Conservation (phyloP, 53 echinoderm and acorn worm genomes). For the Glandiceps talaboti region DNA sequence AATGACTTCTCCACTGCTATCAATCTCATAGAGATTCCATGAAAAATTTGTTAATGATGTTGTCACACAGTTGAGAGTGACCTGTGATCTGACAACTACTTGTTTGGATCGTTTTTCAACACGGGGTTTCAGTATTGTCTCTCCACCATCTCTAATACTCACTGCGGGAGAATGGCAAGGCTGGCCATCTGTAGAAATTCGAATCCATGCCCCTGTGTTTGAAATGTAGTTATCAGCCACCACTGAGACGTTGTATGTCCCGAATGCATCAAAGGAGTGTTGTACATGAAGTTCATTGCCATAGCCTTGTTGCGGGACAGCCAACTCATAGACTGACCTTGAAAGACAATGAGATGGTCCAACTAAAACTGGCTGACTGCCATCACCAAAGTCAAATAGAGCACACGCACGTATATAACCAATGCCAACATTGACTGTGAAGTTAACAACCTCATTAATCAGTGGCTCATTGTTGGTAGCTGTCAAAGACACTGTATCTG, state of each 20-base stretch:
- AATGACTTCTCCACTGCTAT: neutral
- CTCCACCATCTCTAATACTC: neutral
- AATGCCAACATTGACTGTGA: constrained; percentile 19
- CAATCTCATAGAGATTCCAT: constrained; percentile 6
- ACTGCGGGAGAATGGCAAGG: neutral
- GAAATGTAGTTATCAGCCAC: constrained; percentile 15
- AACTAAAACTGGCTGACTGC: neutral
- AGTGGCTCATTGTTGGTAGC: neutral
- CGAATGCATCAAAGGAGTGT: constrained; percentile 6
- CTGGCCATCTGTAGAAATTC: neutral
- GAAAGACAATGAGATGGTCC: constrained; percentile 15
- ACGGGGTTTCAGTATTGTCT: neutral
- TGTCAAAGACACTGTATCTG: neutral
- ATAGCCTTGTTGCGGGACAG: neutral
- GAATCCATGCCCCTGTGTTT: neutral
- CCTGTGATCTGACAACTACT: neutral
- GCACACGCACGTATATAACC: constrained; percentile 30
- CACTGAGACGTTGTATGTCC: constrained; percentile 15
- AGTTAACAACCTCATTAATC: constrained; percentile 10
- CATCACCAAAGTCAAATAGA: constrained; percentile 22
- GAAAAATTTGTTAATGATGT: neutral
- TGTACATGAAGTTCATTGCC: constrained; percentile 1
- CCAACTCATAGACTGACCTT: neutral
- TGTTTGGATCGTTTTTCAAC: neutral
- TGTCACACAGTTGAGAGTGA: neutral